Conservation (phyloP, 2,797 vertebrate species). For the Semotilus atromaculatus region DNA sequence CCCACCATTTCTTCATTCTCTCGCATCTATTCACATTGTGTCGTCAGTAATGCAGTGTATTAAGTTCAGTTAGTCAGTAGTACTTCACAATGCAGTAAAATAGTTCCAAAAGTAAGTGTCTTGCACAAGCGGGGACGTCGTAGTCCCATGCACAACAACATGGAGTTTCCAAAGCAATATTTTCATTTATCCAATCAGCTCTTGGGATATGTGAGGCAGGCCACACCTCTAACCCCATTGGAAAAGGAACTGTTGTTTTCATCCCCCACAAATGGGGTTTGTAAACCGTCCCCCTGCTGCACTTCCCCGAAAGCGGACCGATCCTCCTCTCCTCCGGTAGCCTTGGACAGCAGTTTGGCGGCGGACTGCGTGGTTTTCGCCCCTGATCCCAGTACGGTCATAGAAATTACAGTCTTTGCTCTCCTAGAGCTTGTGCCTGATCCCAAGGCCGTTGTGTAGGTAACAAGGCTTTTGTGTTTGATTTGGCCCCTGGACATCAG, state of each 20-base stretch:
- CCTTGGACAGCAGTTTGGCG: constrained; percentile 62
- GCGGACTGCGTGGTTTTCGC: constrained; percentile 55
- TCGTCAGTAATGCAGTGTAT: constrained; percentile 70
- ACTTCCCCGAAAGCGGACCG: constrained; percentile 54
- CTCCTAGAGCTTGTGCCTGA: constrained; percentile 58
- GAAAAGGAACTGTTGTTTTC: constrained; percentile 66
- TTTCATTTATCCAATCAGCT: constrained; percentile 80
- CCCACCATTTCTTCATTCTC: constrained; percentile 71
- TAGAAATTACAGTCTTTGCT: constrained; percentile 67
- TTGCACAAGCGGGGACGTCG: constrained; percentile 63
- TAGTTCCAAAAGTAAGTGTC: constrained; percentile 58
- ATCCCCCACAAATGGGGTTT: constrained; percentile 61
- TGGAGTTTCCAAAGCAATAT: constrained; percentile 68
- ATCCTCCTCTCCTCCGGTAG: constrained; percentile 59
- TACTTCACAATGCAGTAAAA: constrained; percentile 70
- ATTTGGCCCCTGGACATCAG: constrained; percentile 62
- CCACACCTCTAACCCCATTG: constrained; percentile 68
- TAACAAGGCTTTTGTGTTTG: constrained; percentile 72
- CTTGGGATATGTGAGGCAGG: constrained; percentile 66
- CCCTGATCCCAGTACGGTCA: constrained; percentile 57
- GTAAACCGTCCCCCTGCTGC: constrained; percentile 68
- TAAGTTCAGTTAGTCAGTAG: constrained; percentile 66
- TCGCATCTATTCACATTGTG: constrained; percentile 81
- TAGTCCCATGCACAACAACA: constrained; percentile 18
- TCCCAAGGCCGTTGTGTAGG: constrained; percentile 64